A percentile compares a stretch with the other conserved stretches of the same genome.
phyloP scores from a whole-genome alignment of 2,888 invertebrate species.

The Eristalinus aeneus region DNA sequence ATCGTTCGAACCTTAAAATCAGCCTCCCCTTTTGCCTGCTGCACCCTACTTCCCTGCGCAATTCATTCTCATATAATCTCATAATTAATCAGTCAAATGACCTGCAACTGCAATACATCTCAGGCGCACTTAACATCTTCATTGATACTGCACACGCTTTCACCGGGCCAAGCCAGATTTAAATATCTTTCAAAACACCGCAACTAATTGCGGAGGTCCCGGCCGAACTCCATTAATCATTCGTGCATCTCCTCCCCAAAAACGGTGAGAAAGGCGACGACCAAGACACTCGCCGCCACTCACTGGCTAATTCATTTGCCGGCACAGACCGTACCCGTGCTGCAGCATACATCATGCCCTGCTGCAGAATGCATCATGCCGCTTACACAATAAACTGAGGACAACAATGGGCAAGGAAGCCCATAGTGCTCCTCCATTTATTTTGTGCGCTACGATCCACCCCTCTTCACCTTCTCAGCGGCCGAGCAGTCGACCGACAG shows the following conservation, averaged over 20 bases:
- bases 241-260: neutral
- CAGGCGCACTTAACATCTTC: slow-evolving; percentile 54
- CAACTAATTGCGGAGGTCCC: slow-evolving; percentile 66
- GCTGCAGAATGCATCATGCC: slow-evolving; percentile 58
- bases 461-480: neutral
- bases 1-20: too few relatives aligned
- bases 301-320: slow-evolving; percentile 63
- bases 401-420: slow-evolving; percentile 48
- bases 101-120: slow-evolving; percentile 47
- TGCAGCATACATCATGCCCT: slow-evolving; percentile 62
- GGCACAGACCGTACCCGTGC: slow-evolving; percentile 46
- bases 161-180: slow-evolving; percentile 41
- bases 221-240: slow-evolving; percentile 59
- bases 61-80: slow-evolving; percentile 14
- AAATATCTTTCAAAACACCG: slow-evolving; percentile 65
- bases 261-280: slow-evolving; percentile 2
- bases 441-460: neutral
- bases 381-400: slow-evolving; percentile 63
- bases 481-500: neutral
- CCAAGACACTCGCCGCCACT: slow-evolving; percentile 43
- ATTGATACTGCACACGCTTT: slow-evolving; percentile 44
- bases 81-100: slow-evolving; percentile 58
- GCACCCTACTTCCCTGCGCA: neutral
- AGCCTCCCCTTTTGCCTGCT: neutral
- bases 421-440: slow-evolving; percentile 52